These are phyloP conservation scores for Cybosia mesomella DNA, from an alignment of 2,888 invertebrate genomes.

Conservation along the genomic window DNA sequence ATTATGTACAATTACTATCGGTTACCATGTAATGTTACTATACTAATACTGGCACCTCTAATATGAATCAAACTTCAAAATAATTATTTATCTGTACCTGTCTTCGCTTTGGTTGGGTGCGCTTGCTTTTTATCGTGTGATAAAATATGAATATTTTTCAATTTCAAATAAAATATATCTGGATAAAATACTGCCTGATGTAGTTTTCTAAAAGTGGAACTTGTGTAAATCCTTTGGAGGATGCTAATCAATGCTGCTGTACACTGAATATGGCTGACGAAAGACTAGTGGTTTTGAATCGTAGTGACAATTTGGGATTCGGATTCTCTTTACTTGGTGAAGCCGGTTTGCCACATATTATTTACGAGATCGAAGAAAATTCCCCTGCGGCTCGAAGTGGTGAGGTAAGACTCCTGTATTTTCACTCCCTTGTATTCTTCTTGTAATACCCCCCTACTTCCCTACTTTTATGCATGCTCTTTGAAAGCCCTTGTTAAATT, in stretches of 20 bases:
- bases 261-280: slow-evolving; percentile 94
- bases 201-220: slow-evolving; percentile 68
- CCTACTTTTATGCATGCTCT: slow-evolving; percentile 44
- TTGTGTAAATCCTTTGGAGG: slow-evolving; percentile 73
- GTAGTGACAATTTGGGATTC: slow-evolving; percentile 95
- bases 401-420: slow-evolving; percentile 89
- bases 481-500: slow-evolving; percentile 26
- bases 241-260: slow-evolving; percentile 83
- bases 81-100: slow-evolving; percentile 58
- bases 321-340: slow-evolving; percentile 96
- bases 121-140: slow-evolving; percentile 77
- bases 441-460: slow-evolving; percentile 51
- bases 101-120: slow-evolving; percentile 83
- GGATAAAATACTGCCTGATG: slow-evolving; percentile 59
- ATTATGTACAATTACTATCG: too few species aligned
- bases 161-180: slow-evolving; percentile 64
- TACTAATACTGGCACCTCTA: background rate
- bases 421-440: slow-evolving; percentile 11
- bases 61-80: slow-evolving; percentile 41
- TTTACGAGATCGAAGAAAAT: slow-evolving; percentile 97
- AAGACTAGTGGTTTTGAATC: slow-evolving; percentile 94
- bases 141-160: slow-evolving; percentile 74
- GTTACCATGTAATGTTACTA: too few species aligned
- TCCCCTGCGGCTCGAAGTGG: slow-evolving; percentile 97
- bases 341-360: slow-evolving; percentile 96